A percentile compares a stretch with the other conserved stretches of the same genome.
phyloP scores from a whole-genome alignment of 2,797 vertebrate species.

The Pithecia hirsuta region DNA sequence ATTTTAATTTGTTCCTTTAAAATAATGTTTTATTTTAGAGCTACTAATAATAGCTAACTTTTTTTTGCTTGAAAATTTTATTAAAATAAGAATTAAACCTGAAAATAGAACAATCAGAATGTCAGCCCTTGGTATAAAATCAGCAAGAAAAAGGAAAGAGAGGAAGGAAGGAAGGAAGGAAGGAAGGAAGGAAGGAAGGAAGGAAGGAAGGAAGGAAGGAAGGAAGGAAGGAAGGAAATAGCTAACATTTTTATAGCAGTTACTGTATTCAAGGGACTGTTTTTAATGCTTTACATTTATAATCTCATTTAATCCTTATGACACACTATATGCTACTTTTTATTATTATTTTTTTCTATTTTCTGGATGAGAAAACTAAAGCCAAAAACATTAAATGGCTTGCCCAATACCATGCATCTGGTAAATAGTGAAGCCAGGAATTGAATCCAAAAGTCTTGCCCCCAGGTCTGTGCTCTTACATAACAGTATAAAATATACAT shows the following conservation, averaged over 20 bases:
- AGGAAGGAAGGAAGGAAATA: not conserved
- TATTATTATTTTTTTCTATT: not conserved
- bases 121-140: too few relatives aligned
- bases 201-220: too few relatives aligned
- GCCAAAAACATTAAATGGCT: not conserved
- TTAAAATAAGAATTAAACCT: too few relatives aligned
- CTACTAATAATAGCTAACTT: not conserved
- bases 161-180: too few relatives aligned
- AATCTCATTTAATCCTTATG: not conserved
- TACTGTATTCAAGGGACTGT: not conserved
- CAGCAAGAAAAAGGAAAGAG: too few relatives aligned
- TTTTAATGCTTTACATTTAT: not conserved
- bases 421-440: not conserved
- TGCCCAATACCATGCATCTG: not conserved
- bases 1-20: not conserved
- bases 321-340: not conserved
- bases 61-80: not conserved
- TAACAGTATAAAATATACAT: not conserved
- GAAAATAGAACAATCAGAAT: too few relatives aligned
- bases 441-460: not conserved
- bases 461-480: not conserved
- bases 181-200: too few relatives aligned
- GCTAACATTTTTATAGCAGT: not conserved
- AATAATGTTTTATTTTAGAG: not conserved
- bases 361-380: constrained; percentile 14